A percentile compares a stretch with the other conserved stretches of the same genome.
These are phyloP conservation scores for Oophaga sylvatica DNA, from an alignment of 2,797 vertebrate genomes.

Conservation along the genomic window DNA sequence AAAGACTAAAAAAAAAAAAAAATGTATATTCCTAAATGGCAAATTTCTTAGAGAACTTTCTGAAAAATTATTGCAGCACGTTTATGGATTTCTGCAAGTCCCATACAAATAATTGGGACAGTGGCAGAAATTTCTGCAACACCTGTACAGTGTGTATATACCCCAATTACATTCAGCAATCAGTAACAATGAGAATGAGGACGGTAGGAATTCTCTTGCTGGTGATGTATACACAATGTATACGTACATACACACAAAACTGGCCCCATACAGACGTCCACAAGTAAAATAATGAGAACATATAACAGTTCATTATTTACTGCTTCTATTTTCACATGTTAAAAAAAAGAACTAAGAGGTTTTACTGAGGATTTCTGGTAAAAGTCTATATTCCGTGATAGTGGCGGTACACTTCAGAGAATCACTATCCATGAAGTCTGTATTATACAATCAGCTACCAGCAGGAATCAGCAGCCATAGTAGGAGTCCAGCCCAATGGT, in stretches of 20 bases:
- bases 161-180: too few relatives aligned
- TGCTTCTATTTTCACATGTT: conserved; percentile 30
- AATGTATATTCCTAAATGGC: too few relatives aligned
- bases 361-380: conserved; percentile 2
- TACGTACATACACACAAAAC: background rate
- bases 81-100: too few relatives aligned
- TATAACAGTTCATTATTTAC: background rate
- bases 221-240: background rate
- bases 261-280: background rate
- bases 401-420: background rate
- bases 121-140: too few relatives aligned
- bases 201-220: too few relatives aligned
- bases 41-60: too few relatives aligned
- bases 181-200: too few relatives aligned
- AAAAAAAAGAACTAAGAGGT: conserved; percentile 37
- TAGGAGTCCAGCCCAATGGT: conserved; percentile 44
- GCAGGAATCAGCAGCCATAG: background rate
- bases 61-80: too few relatives aligned
- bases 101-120: too few relatives aligned
- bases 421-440: background rate
- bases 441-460: conserved; percentile 10
- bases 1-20: too few relatives aligned
- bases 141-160: too few relatives aligned
- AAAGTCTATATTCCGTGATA: background rate
- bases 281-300: background rate